Base-by-base conservation (phyloP, 2,888 invertebrate genomes). In the Polylopha cassiicola region DNA sequence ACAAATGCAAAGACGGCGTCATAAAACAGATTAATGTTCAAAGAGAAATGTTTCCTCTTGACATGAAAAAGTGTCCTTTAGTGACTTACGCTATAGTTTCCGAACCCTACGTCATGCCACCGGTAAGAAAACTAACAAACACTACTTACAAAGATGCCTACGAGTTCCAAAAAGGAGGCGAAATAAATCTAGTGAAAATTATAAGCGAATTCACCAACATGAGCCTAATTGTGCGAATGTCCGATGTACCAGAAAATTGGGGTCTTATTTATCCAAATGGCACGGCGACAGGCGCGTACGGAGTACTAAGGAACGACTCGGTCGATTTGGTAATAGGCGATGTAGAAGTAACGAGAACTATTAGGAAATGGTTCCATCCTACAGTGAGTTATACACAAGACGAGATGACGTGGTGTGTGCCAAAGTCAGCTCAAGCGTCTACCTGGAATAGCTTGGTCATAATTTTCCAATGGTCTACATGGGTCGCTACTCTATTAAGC, bases 341-440 rank as follows among this genome's bases (percentile, higher is more conserved):
- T 47, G 73, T 86, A 37, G 84, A 86, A 65, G 82, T 84, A 0
- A 81, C 85, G 1, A 76, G 64, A 49, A 66, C 62, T 7, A 67
- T 81, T 4, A 59, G 86, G 5, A 79, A 73, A 47, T 82, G 79
- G 76, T 86, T 86, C 29, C 59, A 85, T 52, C 76, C 84, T 0
- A 84, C 86, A 0, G 67, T 78, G 5, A 84, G 79, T 39, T 86
- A 85, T 43, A 74, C 78, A 3, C 86, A 86, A 55, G 86, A 86
- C 37, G 86, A 86, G 45, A 84, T 85, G 70, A 85, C 86, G 0
- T 80, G 85, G 68, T 86, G 86, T 28, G 65, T 85, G 0, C 80
- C 82, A 0, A 80, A 64, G 56, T 79, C 86, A 2, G 66, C 67
- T 0, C 67, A 68, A 50, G 82, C 82, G 0, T 65, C 78, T 0